Evolutionary conservation across 2,797 vertebrate species (phyloP), one percentile per base, ranked within the genome.

Genomic region (Jordanella pulchra): DNA sequence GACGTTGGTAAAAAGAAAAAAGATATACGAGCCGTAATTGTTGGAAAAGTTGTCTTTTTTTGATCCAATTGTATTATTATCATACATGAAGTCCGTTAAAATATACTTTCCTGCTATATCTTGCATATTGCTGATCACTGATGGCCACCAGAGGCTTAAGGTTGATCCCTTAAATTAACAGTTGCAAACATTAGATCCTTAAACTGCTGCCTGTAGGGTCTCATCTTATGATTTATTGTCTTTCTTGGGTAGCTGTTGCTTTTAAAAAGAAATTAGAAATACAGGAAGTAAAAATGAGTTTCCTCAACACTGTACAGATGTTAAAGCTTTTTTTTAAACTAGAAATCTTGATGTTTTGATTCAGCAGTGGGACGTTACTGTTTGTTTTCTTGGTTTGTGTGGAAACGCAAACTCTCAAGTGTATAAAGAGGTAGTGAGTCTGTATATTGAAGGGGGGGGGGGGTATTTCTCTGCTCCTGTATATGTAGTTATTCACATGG

Each of bases 401-500:
- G 23, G 11, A 45, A 76, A 56, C 65, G 74, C 25, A 71, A 53
- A 72, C 65, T 75, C 64, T 70, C 50, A 7, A 72, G 67, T 61
- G 74, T 78, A 23, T 76, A 78, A 55, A 67, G 47, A 80, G 73
- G 69, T 77, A 54, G 39, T 73, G 35, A 51, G 60, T 80, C 58
- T 73, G 7, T 39, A 68, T 65, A 67, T 67, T 74, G 5, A 55
- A 15, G n/a, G 17, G 15, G 15, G 28, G 21, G 53, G 21, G 7
- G 18, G 45, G 71, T 14, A 2, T 76, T 81, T 61, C 48, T 78
- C 25, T 55, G 63, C 68, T 70, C 48, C 45, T 70, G 45, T 65
- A 83, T 44, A 71, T 83, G 84, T 81, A 84, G 77, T 77, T 82
- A 83, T 88, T 89, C 80, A 85, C 54, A 83, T 75, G 67, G n/a